Evolutionary conservation across 2,797 vertebrate genomes (phyloP).

Genomic region (Carduelis carduelis): DNA sequence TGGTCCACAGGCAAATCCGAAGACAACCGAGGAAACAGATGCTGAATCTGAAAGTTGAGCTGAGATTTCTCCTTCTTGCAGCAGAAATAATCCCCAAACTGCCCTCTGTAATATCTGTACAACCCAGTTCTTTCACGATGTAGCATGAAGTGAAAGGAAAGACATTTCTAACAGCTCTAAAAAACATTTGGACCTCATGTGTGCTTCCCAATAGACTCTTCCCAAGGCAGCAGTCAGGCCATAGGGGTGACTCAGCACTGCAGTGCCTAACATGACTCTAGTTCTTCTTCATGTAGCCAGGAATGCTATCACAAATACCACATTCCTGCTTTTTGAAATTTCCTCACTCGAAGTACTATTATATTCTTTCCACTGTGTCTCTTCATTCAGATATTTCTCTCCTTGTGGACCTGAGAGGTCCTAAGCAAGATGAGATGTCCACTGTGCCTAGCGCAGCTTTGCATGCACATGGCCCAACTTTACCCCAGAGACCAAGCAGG

Average conservation of each 20-base stretch:
- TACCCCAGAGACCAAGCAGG: background rate
- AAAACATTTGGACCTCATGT: background rate
- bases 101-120: background rate
- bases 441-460: accelerated
- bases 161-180: background rate
- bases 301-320: background rate
- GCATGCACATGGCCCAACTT: background rate
- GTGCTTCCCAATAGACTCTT: background rate
- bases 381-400: background rate
- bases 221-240: background rate
- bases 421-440: background rate
- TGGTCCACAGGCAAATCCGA: constrained; percentile 7
- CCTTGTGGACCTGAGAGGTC: background rate
- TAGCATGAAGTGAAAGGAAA: background rate
- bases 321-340: background rate
- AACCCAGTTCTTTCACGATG: background rate
- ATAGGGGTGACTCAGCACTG: background rate
- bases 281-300: background rate
- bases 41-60: background rate
- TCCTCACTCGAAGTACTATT: background rate
- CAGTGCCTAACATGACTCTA: background rate
- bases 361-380: background rate
- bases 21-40: background rate
- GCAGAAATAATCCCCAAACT: background rate
- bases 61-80: background rate